Conservation (phyloP, 2,797 vertebrate species). For the Hirundo rustica region DNA sequence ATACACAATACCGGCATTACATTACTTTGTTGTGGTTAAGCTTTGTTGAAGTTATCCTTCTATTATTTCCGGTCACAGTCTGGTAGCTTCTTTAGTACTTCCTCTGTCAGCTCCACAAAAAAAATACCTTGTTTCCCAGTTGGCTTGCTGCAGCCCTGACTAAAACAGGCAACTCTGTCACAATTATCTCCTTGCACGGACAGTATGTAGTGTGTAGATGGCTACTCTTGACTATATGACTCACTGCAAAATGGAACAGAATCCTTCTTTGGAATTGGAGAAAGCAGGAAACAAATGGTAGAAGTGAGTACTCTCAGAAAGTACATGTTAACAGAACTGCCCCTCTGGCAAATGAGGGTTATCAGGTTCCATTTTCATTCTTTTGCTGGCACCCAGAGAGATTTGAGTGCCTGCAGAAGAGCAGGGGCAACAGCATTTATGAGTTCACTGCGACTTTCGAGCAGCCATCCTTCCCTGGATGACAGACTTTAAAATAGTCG, state of each 20-base stretch:
- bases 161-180: not conserved
- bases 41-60: not conserved
- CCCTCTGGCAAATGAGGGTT: not conserved
- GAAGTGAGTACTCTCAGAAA: not conserved
- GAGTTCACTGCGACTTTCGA: not conserved
- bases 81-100: not conserved
- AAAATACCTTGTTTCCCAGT: not conserved
- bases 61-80: not conserved
- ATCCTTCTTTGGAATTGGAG: not conserved
- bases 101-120: not conserved
- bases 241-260: not conserved
- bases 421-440: not conserved
- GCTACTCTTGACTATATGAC: not conserved
- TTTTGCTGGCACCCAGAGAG: not conserved
- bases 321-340: not conserved
- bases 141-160: not conserved
- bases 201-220: not conserved
- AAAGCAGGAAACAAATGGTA: not conserved
- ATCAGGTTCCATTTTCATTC: not conserved
- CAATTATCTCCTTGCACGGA: not conserved
- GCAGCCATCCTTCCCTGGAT: not conserved
- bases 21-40: not conserved
- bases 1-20: not conserved
- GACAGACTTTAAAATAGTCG: not conserved
- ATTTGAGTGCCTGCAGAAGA: not conserved